A percentile compares a stretch with the other conserved stretches of the same genome.
These are phyloP conservation scores for Deroplatys truncata DNA, from an alignment of 2,888 invertebrate species.

Conservation along the genomic window DNA sequence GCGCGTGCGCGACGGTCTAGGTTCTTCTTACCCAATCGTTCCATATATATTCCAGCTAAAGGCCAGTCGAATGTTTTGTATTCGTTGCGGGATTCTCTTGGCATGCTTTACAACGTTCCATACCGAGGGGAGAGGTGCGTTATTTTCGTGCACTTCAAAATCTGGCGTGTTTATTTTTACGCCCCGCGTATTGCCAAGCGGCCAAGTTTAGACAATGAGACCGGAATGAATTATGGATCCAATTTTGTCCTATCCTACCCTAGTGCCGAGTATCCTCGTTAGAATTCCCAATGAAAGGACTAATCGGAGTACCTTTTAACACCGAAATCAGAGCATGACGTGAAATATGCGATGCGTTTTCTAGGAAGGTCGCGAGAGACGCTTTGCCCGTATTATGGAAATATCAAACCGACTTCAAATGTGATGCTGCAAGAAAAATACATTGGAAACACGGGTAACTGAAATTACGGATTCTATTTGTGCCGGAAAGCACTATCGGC, in stretches of 20 bases:
- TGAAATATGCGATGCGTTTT: background rate
- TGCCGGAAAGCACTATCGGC: too few species aligned
- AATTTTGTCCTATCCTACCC: background rate
- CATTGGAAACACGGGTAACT: too few species aligned
- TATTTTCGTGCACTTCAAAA: conserved; percentile 6
- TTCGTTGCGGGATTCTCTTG: background rate
- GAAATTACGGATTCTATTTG: too few species aligned
- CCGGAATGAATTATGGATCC: background rate
- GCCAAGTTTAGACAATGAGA: conserved; percentile 28
- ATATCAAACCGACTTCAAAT: too few species aligned
- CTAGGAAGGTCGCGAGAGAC: background rate
- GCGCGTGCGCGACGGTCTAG: background rate
- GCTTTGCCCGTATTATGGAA: too few species aligned
- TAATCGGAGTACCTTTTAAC: background rate
- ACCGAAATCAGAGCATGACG: background rate
- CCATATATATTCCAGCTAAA: background rate
- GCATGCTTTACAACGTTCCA: background rate
- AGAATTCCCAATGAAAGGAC: background rate
- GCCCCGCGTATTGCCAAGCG: conserved; percentile 9
- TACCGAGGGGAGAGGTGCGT: background rate
- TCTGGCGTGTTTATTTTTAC: conserved; percentile 15
- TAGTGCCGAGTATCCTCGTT: background rate
- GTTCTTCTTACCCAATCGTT: background rate
- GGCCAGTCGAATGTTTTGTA: background rate
- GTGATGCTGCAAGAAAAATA: too few species aligned